Percentiles rank a stretch among this genome's conserved stretches.
These are phyloP conservation scores for Coronaproctus castanopsis DNA, from an alignment of 2,888 invertebrate species.

Conservation along the genomic window DNA sequence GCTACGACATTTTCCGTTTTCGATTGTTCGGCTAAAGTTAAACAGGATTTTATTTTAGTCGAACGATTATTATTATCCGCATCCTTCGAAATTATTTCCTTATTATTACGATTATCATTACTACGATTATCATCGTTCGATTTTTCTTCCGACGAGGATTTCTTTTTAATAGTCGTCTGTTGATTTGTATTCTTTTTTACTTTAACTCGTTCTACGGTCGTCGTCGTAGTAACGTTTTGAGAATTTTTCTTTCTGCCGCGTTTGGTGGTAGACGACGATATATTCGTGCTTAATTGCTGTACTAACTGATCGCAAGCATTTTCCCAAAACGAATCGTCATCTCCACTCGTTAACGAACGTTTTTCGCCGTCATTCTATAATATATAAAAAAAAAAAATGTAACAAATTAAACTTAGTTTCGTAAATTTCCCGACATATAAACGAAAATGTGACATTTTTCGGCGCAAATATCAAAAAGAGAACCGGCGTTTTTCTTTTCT, in stretches of 20 bases:
- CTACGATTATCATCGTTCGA: constrained; percentile 5
- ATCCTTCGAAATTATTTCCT: constrained; percentile 13
- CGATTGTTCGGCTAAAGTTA: neutral
- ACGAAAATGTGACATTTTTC: neutral
- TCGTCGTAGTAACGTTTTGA: constrained; percentile 9
- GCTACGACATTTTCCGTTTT: neutral
- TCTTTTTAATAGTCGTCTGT: neutral
- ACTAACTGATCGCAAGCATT: constrained; percentile 18
- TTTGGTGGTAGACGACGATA: constrained; percentile 10
- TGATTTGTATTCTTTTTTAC: neutral
- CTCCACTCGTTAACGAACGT: neutral
- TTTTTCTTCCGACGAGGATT: neutral
- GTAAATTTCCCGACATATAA: neutral
- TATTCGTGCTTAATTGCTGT: constrained; percentile 10
- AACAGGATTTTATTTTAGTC: too few relatives aligned
- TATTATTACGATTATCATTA: too few relatives aligned
- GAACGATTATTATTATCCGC: constrained; percentile 24
- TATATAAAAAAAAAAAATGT: neutral
- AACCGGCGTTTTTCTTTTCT: too few relatives aligned
- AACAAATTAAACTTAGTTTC: neutral
- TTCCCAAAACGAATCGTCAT: constrained; percentile 17
- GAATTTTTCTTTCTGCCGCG: constrained; percentile 10
- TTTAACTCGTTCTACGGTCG: constrained; percentile 1
- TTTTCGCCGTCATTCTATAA: neutral
- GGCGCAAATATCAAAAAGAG: too few relatives aligned